Evolutionary conservation across 2,888 invertebrate species (phyloP).

Genomic region (Peribatodes rhomboidaria): DNA sequence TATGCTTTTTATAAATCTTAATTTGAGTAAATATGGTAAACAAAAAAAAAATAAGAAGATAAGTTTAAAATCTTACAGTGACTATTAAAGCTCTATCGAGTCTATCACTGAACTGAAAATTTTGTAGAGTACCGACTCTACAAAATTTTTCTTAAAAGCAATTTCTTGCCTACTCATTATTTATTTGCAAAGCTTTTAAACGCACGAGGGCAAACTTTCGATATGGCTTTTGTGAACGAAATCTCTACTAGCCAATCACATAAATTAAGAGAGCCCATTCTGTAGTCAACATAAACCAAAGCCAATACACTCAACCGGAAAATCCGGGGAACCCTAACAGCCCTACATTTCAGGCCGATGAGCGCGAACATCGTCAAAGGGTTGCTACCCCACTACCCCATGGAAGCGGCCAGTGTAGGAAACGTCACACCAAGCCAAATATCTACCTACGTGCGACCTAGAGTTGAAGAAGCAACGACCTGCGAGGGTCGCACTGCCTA

Average conservation of each 20-base stretch:
- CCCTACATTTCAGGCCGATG: constrained; percentile 39
- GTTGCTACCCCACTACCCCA: constrained; percentile 32
- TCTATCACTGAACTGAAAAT: no score
- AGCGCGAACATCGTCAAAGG: constrained; percentile 38
- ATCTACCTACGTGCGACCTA: neutral
- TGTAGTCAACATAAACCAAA: constrained; percentile 30
- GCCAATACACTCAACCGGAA: constrained; percentile 29
- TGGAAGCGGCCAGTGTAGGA: constrained; percentile 26
- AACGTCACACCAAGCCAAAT: constrained; percentile 10
- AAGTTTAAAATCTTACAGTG: no score
- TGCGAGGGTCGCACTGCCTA: constrained; percentile 19
- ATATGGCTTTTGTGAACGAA: constrained; percentile 2
- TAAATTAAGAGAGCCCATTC: constrained; percentile 31
- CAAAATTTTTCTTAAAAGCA: no score
- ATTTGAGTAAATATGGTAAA: no score
- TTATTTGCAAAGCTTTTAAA: neutral
- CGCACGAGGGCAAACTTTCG: neutral
- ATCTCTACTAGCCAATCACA: constrained; percentile 1
- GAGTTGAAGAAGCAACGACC: constrained; percentile 22
- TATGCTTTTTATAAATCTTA: no score
- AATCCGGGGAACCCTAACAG: constrained; percentile 36
- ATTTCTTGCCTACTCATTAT: no score
- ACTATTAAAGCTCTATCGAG: no score
- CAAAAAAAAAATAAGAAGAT: no score
- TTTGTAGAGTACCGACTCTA: no score